A percentile compares a stretch with the other conserved stretches of the same genome.
Conservation (phyloP, 2,888 invertebrate species). For the Sphecodes monilicornis region DNA sequence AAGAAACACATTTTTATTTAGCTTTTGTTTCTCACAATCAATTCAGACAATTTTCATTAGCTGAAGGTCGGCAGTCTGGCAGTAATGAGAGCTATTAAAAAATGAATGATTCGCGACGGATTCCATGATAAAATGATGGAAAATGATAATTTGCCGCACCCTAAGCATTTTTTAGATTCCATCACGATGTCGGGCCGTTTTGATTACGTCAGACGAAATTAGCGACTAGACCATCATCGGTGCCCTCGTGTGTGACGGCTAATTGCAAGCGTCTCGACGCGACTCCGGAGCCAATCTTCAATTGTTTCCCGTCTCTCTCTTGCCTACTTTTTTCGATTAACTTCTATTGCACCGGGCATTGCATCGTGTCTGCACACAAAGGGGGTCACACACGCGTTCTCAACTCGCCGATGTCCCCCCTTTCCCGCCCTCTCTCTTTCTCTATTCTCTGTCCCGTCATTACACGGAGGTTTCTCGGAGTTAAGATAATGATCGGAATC, state of each 20-base stretch:
- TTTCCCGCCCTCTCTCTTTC: background rate
- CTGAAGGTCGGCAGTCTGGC: background rate
- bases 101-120: background rate
- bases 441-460: background rate
- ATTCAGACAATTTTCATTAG: background rate
- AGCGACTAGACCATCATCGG: constrained; percentile 39
- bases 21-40: too few relatives aligned
- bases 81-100: too few relatives aligned
- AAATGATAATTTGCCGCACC: background rate
- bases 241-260: constrained; percentile 37
- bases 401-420: constrained; percentile 10
- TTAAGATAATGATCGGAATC: constrained; percentile 34
- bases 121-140: background rate
- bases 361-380: constrained; percentile 49
- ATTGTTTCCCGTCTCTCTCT: constrained; percentile 48
- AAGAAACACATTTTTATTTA: too few relatives aligned
- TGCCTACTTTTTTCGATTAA: constrained; percentile 59
- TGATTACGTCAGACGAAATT: constrained; percentile 48
- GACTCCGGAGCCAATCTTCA: constrained; percentile 52
- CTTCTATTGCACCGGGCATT: constrained; percentile 48
- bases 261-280: constrained; percentile 55
- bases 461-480: constrained; percentile 21
- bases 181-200: background rate
- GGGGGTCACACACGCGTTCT: constrained; percentile 50
- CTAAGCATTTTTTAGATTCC: background rate